Evolutionary conservation across 2,797 vertebrate genomes (phyloP), one percentile per base, ranked within the genome.

Genomic region (Chaetophractus vellerosus): DNA sequence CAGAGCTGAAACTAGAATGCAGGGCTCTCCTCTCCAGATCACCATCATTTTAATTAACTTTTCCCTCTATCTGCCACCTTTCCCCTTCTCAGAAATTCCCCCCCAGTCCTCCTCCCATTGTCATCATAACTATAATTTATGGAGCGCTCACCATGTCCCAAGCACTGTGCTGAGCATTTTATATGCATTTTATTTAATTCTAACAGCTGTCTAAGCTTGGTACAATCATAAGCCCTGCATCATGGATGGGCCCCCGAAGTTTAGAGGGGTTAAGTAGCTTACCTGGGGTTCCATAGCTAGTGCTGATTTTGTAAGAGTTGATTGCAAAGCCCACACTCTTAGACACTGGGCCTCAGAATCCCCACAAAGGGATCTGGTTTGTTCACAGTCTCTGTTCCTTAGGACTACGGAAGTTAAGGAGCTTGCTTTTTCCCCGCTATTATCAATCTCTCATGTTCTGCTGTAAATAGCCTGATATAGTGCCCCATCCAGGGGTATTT

Each of bases 401-500:
- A n/a, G 9, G 28, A 71, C 18, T 33, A 4, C 64, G 31, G 23
- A 74, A 41, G 41, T 26, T 50, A 33, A 7, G 9, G 31, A 59
- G 7, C 9, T 93, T 31, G 10, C 10, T 72, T 31, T 5, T 81
- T 81, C 69, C 66, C 61, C 23, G 2, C 31, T 69, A 8, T 26
- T 85, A 8, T 59, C 23, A 75, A 0, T 71, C n/a, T 78, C 57
- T 93, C 38, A 33, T 21, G 15, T 69, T 83, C 48, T 63, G 12
- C 10, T 24, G 38, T 72, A 41, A 41, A 72, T 41, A 33, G 26
- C 19, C 31, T 36, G 71, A 16, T 26, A 11, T 11, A 8, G 69
- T 84, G 19, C 45, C n/a, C n/a, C 12, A 89, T 84, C 19, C 50
- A 26, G 41, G 41, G 38, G 16, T 41, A 24, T 74, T 97, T 94